Conservation (phyloP, 2,113 vertebrate species). For the Notarius quadriscutis region DNA sequence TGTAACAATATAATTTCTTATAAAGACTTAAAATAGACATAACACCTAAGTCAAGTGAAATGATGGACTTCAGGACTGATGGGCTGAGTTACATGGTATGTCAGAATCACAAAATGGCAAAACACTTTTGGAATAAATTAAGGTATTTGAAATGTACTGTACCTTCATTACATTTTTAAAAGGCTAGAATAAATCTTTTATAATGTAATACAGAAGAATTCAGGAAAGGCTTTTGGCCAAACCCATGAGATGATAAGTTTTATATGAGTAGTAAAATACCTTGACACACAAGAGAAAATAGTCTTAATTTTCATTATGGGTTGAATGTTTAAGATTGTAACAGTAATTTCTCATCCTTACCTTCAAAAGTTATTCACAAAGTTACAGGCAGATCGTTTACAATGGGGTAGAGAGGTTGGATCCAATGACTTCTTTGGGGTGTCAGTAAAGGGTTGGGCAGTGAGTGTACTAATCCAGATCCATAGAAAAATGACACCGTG, state of each 20-base stretch:
- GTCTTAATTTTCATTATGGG: neutral
- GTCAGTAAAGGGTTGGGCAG: neutral
- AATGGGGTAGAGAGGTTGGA: neutral
- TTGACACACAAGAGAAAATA: neutral
- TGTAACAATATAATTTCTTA: neutral
- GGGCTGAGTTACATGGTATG: neutral
- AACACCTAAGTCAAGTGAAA: neutral
- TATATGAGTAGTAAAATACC: neutral
- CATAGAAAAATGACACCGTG: neutral
- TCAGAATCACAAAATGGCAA: neutral
- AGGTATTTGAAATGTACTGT: neutral
- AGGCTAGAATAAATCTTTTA: neutral
- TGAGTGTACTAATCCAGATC: neutral
- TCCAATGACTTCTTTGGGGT: neutral
- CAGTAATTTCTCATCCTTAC: neutral
- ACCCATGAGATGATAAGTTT: neutral
- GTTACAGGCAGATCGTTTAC: neutral
- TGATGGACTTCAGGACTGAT: too few species aligned
- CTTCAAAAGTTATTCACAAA: neutral
- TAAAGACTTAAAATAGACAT: neutral
- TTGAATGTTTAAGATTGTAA: neutral
- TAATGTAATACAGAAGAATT: neutral
- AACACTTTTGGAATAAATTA: neutral
- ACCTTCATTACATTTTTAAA: neutral
- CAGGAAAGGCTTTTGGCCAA: neutral